These are phyloP conservation scores for Cyprinodon diabolis DNA, from an alignment of 2,797 vertebrate genomes.

Conservation along the genomic window DNA sequence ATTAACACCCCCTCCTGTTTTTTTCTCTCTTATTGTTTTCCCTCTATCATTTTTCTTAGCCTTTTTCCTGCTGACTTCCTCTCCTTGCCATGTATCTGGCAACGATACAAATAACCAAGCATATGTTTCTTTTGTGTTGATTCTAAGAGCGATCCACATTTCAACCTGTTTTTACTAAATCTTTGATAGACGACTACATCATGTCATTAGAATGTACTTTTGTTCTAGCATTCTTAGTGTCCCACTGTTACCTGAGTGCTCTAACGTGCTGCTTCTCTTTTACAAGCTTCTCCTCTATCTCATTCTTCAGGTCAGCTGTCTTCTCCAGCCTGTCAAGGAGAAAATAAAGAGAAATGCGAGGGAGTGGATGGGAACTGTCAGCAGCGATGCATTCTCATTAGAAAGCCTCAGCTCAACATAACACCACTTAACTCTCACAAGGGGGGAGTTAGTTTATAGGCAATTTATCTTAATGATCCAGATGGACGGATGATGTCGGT, in stretches of 20 bases:
- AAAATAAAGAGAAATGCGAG: conserved; percentile 14
- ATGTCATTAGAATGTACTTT: neutral
- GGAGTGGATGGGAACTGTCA: conserved; percentile 15
- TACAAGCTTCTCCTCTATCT: conserved; percentile 72
- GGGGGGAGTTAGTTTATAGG: conserved; percentile 44
- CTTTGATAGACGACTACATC: neutral
- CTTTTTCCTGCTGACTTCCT: conserved; percentile 66
- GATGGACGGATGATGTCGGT: conserved; percentile 35
- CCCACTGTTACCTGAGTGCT: conserved; percentile 79
- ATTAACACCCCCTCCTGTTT: conserved; percentile 42
- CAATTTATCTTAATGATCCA: conserved; percentile 51
- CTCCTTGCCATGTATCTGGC: conserved; percentile 65
- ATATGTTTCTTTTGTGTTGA: conserved; percentile 18
- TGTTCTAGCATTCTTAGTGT: conserved; percentile 14
- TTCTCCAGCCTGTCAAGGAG: conserved; percentile 57
- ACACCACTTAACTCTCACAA: conserved; percentile 37
- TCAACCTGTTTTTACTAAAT: conserved; percentile 6
- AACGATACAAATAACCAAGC: conserved; percentile 41
- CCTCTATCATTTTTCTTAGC: conserved; percentile 58
- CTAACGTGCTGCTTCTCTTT: conserved; percentile 69
- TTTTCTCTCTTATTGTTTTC: conserved; percentile 46
- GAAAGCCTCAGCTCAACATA: conserved; percentile 25
- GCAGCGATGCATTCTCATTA: conserved; percentile 37
- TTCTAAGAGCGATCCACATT: neutral
- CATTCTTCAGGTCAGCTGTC: conserved; percentile 61